Conservation (phyloP, 2,797 vertebrate species). For the Amblyraja radiata region DNA sequence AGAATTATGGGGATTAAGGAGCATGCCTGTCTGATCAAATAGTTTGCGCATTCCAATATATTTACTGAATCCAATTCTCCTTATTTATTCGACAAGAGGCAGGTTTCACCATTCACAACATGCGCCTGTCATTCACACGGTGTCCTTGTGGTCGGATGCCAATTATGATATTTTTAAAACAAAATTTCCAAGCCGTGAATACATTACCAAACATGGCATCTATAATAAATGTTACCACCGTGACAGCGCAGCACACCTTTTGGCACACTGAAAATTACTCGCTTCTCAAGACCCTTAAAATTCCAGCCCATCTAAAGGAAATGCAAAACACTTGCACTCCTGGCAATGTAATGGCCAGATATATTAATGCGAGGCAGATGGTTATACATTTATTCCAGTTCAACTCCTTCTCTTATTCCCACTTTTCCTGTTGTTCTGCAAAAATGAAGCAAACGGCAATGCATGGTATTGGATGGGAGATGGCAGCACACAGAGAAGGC, state of each 20-base stretch:
- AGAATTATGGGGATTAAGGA: not conserved
- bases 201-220: not conserved
- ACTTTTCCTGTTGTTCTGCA: no score
- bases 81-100: not conserved
- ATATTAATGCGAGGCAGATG: not conserved
- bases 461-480: not conserved
- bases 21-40: not conserved
- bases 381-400: not conserved
- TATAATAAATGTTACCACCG: not conserved
- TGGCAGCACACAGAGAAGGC: no score
- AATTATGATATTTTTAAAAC: not conserved
- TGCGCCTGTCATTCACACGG: not conserved
- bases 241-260: not conserved
- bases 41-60: not conserved
- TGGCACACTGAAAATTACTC: not conserved
- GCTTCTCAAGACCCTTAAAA: not conserved
- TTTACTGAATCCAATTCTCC: not conserved
- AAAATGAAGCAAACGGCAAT: no score
- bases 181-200: not conserved
- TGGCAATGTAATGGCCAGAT: not conserved
- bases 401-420: not conserved
- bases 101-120: not conserved
- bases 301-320: not conserved
- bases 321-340: not conserved
- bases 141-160: not conserved